Base-by-base conservation (phyloP, 1,140 invertebrate genomes). In the Cephus cinctus region DNA sequence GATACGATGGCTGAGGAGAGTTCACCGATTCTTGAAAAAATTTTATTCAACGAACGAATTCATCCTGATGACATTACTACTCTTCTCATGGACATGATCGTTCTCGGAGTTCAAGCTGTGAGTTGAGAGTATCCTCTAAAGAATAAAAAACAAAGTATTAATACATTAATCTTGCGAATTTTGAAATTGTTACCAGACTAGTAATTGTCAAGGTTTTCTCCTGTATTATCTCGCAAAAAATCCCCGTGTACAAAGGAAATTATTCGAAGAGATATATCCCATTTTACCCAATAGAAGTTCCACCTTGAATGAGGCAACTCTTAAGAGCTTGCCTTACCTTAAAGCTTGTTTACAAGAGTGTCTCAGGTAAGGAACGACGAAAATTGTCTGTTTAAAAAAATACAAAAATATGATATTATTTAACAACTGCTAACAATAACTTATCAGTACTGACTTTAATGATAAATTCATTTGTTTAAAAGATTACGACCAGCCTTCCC, bases 271-370 rank as follows among this genome's bases (percentile, higher is more conserved):
- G 69, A 62, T 87, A 1, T 48, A 38, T 5, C 40, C 53, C 1
- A 51, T 77, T 5, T 34, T 75, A 18, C 45, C 68, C 34, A 42
- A 42, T 43, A 47, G 56, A 49, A 15, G 57, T 40, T 42, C 57
- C 38, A n/a, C 49, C 0, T 30, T 83, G 9, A 78, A 66, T 22
- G 51, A 61, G 16, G 60, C 78, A 5, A 59, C 49, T 12, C 22
- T 58, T 85, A 63, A 65, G 5, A 67, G 75, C 18, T 67, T 85
- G 66, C 66, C 68, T 0, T 87, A 85, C 61, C 57, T 87, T 1
- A 82, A 84, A 63, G 85, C 85, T 8, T 86, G 84, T 53, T 64
- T 89, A 1, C 82, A 83, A 47, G 86, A 89, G 71, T 79, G 80
- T 21, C 77, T 87, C 41, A 76, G 84, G 81, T 82, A 67, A 32